phyloP scores from a whole-genome alignment of 2,888 invertebrate genomes.

The Pilophorus perplexus region DNA sequence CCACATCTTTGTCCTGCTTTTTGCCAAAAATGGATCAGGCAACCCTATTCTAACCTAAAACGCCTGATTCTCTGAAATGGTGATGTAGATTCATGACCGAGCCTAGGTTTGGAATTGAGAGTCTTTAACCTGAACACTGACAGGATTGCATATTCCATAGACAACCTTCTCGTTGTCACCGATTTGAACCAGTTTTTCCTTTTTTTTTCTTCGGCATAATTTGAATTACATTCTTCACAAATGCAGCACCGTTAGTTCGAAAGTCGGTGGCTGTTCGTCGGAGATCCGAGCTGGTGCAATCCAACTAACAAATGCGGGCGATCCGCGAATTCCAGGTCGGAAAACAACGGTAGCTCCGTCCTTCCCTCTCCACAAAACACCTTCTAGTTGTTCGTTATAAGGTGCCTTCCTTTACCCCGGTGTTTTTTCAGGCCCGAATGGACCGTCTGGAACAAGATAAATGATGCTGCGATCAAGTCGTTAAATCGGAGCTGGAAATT shows the following conservation, averaged over 20 bases:
- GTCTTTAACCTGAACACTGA: no score
- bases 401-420: no score
- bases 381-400: no score
- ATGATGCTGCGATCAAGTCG: neutral
- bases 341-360: conserved; percentile 21
- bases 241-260: conserved; percentile 6
- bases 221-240: conserved; percentile 15
- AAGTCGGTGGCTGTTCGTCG: neutral
- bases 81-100: no score
- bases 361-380: neutral
- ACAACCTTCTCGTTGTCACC: no score
- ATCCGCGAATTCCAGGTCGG: conserved; percentile 27
- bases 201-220: neutral
- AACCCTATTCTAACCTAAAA: no score
- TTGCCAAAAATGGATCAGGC: no score
- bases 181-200: neutral
- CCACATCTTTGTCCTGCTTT: no score
- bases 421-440: conserved; percentile 1
- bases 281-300: conserved; percentile 1
- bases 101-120: no score
- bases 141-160: no score
- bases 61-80: no score
- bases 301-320: conserved; percentile 25
- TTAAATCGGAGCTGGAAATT: no score
- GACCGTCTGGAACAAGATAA: neutral